These are phyloP conservation scores for Heteromormyrus szaboi DNA, from an alignment of 2,797 vertebrate species.

Conservation along the genomic window DNA sequence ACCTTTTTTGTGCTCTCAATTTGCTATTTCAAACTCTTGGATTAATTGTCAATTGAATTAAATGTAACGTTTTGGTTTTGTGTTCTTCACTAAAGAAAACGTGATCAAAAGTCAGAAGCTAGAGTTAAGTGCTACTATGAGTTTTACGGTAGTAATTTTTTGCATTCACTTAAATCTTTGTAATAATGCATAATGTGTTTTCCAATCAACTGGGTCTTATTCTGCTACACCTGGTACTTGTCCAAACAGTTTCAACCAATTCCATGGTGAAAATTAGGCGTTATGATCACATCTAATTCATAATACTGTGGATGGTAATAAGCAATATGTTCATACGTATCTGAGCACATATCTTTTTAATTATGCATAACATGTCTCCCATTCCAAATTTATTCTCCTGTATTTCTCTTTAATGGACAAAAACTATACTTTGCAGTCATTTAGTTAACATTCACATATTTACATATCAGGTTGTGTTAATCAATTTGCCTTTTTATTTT, in stretches of 20 bases:
- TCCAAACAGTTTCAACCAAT: neutral
- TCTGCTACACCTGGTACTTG: neutral
- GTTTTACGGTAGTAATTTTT: neutral
- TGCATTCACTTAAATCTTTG: neutral
- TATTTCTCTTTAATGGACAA: neutral
- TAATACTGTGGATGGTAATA: neutral
- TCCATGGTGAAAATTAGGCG: neutral
- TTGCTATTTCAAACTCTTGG: neutral
- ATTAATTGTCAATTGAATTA: neutral
- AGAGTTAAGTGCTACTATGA: neutral
- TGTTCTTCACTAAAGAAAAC: neutral
- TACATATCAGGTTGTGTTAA: neutral
- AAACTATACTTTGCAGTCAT: neutral
- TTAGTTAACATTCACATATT: neutral
- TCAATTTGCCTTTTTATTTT: neutral
- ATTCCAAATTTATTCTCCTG: neutral
- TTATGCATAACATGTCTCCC: neutral
- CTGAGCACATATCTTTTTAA: neutral
- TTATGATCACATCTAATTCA: neutral
- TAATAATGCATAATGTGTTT: neutral
- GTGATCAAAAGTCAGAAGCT: neutral
- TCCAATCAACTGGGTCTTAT: neutral
- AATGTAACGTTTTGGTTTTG: neutral
- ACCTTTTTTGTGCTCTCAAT: neutral
- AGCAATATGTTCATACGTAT: neutral